Evolutionary conservation across 2,888 invertebrate species (phyloP), one percentile per base, ranked within the genome.

Genomic region (Ischnus inquisitorius): DNA sequence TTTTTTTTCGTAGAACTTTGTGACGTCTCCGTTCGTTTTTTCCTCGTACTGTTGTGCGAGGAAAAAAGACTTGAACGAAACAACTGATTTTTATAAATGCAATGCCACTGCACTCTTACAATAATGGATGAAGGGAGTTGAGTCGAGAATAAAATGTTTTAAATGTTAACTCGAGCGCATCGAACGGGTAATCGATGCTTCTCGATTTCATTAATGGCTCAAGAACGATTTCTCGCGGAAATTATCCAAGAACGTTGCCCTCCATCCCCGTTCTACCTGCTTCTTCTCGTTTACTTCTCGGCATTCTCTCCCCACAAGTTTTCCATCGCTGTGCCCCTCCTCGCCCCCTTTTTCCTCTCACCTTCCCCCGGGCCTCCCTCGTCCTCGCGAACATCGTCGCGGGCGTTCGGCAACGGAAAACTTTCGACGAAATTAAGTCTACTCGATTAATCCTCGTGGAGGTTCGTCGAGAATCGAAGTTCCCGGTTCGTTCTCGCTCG

Each of bases 381-480:
- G 67, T 34, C 72, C 76, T 75, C 75, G 69, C 54, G 79, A 82
- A 80, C 71, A 78, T 68, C 82, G 72, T 75, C 84, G 84, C 22
- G 67, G 71, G 67, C 71, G 77, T 78, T 76, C 84, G 71, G 22
- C 25, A 43, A 80, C 69, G 84, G 72, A 60, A 78, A 91, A 91
- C 89, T 91, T 91, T 90, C 87, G 84, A 57, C 84, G 85, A 89
- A 91, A 92, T 92, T 92, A 92, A 91, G 91, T 91, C 88, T 88
- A 88, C 89, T 91, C 92, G 90, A 92, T 92, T 92, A 91, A 90
- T 87, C 80, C 83, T 83, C 83, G 86, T 51, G 41, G 64, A 68
- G 74, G 39, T 74, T 81, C 87, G 86, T 80, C 86, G 87, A 83
- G 87, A 90, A 90, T 91, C 90, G 89, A 91, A 90, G 82, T 90